phyloP scores from a whole-genome alignment of 1,140 invertebrate species.

The Rhynchophorus ferrugineus region DNA sequence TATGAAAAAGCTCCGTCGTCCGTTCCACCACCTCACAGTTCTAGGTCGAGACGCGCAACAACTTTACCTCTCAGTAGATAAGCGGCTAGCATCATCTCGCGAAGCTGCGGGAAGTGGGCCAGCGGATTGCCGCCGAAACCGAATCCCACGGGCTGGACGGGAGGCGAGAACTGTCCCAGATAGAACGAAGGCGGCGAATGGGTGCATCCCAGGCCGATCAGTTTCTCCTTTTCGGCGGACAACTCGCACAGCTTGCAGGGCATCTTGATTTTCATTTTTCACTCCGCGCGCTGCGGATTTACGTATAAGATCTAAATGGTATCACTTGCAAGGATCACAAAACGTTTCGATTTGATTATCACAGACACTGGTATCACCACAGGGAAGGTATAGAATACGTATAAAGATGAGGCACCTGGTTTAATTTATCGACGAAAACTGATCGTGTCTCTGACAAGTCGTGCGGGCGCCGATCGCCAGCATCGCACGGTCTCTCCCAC shows the following conservation, averaged over 20 bases:
- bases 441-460: no score
- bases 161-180: slow-evolving; percentile 21
- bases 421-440: no score
- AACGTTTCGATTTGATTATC: slow-evolving; percentile 19
- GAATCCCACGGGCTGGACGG: slow-evolving; percentile 39
- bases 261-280: slow-evolving; percentile 41
- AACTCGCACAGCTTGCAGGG: slow-evolving; percentile 47
- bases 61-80: slow-evolving; percentile 48
- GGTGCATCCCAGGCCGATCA: slow-evolving; percentile 40
- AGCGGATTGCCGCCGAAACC: slow-evolving; percentile 39
- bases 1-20: no score
- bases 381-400: no score
- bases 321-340: slow-evolving; percentile 31
- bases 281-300: neutral
- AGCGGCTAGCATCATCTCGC: slow-evolving; percentile 50
- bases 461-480: no score
- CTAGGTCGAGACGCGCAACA: no score
- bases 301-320: slow-evolving; percentile 13
- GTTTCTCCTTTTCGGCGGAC: slow-evolving; percentile 38
- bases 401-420: no score
- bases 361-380: no score
- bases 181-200: slow-evolving; percentile 35
- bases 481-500: no score
- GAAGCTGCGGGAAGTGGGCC: slow-evolving; percentile 43
- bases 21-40: no score